phyloP scores from a whole-genome alignment of 2,797 vertebrate genomes.

The Leptodactylus fallax region DNA sequence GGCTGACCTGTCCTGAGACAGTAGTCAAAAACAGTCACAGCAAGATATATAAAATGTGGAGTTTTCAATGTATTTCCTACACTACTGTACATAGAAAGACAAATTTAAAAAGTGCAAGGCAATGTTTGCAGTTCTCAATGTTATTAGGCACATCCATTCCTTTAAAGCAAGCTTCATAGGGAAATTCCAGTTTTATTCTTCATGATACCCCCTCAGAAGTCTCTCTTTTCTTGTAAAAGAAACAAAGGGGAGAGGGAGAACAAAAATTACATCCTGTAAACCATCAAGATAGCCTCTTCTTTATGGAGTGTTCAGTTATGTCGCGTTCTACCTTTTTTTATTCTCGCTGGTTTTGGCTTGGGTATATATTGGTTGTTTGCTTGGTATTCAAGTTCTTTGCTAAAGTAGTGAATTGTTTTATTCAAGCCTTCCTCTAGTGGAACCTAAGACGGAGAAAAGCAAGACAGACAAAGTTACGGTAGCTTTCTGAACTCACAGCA shows the following conservation, averaged over 20 bases:
- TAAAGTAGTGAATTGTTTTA: slow-evolving; percentile 99
- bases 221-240: slow-evolving; percentile 69
- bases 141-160: slow-evolving; percentile 81
- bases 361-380: slow-evolving; percentile 99
- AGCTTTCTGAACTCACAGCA: slow-evolving; percentile 12
- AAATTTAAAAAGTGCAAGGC: slow-evolving; percentile 85
- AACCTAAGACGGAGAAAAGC: slow-evolving; percentile 79
- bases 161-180: slow-evolving; percentile 80
- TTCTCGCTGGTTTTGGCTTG: slow-evolving; percentile 95
- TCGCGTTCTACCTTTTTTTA: slow-evolving; percentile 93
- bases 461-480: background rate
- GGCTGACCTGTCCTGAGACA: slow-evolving; percentile 77
- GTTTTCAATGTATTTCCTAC: slow-evolving; percentile 77
- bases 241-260: slow-evolving; percentile 52
- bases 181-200: slow-evolving; percentile 79
- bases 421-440: slow-evolving; percentile 97
- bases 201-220: slow-evolving; percentile 78
- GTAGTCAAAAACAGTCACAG: slow-evolving; percentile 74
- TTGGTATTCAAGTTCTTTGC: slow-evolving; percentile 94
- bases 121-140: slow-evolving; percentile 76
- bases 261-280: slow-evolving; percentile 71
- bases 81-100: slow-evolving; percentile 89
- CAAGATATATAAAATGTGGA: slow-evolving; percentile 83
- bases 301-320: slow-evolving; percentile 81
- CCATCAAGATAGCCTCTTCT: slow-evolving; percentile 66